A percentile compares a stretch with the other conserved stretches of the same genome.
Conservation (phyloP, 1,140 invertebrate species). For the Araneus ventricosus region DNA sequence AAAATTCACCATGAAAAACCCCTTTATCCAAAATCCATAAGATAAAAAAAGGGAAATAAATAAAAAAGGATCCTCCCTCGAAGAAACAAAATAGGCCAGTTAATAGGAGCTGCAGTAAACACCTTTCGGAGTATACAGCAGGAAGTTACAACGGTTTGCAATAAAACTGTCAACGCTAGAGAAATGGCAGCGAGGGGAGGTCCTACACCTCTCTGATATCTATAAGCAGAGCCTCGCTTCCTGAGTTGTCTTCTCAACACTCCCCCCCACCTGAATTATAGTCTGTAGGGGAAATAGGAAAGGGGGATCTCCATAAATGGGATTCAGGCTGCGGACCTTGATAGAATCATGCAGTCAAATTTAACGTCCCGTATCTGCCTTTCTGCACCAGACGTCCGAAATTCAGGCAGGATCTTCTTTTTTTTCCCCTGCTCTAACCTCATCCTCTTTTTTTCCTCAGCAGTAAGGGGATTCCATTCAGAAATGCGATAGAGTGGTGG, state of each 20-base stretch:
- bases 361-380: conserved; percentile 54
- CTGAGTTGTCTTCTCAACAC: conserved; percentile 39
- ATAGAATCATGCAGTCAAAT: conserved; percentile 68
- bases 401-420: background rate
- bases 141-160: conserved; percentile 12
- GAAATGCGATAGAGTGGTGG: conserved; percentile 32
- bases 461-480: conserved; percentile 45
- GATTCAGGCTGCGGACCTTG: conserved; percentile 25
- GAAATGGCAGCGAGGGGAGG: background rate
- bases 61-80: background rate
- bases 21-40: background rate
- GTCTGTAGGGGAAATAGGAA: background rate
- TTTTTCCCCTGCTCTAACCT: background rate
- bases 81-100: conserved; percentile 30
- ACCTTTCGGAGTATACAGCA: background rate
- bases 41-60: background rate
- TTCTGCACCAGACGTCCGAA: conserved; percentile 25
- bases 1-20: background rate
- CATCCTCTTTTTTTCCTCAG: background rate
- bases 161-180: conserved; percentile 47
- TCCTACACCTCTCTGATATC: background rate
- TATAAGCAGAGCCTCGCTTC: conserved; percentile 16
- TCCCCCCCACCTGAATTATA: background rate
- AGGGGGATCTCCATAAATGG: conserved; percentile 43
- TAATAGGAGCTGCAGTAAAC: background rate